Evolutionary conservation across 30 jellyfish, hydroid and myxozoan species (phyloP).

Genomic region (Chrysaora quinquecirrha): DNA sequence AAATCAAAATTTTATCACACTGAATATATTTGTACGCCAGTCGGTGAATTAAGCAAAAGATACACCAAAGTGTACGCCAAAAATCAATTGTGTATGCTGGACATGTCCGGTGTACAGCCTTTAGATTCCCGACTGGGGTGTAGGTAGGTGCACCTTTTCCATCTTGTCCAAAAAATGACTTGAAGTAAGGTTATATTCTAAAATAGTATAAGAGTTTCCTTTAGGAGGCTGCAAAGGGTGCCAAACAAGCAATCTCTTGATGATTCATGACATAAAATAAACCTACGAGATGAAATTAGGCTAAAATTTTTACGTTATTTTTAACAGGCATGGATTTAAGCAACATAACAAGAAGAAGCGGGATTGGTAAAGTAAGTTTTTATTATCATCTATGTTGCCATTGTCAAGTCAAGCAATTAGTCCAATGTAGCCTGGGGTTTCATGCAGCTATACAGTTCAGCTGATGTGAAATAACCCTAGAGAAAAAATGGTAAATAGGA

Average conservation of each 20-base stretch:
- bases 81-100: too few species aligned
- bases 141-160: not conserved
- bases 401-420: not conserved
- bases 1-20: too few species aligned
- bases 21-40: too few species aligned
- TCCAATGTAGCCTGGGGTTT: conserved; percentile 1
- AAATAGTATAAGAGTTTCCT: not conserved
- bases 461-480: too few species aligned
- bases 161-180: not conserved
- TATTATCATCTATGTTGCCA: not conserved
- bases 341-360: not conserved
- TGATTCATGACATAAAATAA: not conserved
- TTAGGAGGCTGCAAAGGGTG: conserved; percentile 1
- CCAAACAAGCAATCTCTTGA: not conserved
- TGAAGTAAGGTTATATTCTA: not conserved
- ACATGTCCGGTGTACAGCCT: too few species aligned
- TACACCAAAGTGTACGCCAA: too few species aligned
- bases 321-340: not conserved
- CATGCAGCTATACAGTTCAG: not conserved
- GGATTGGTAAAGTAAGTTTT: not conserved
- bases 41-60: too few species aligned
- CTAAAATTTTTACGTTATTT: not conserved
- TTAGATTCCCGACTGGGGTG: too few species aligned
- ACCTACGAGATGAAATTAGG: not conserved
- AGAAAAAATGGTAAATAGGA: not conserved